phyloP scores from a whole-genome alignment of 2,888 invertebrate species.

The Lydus trimaculatus region DNA sequence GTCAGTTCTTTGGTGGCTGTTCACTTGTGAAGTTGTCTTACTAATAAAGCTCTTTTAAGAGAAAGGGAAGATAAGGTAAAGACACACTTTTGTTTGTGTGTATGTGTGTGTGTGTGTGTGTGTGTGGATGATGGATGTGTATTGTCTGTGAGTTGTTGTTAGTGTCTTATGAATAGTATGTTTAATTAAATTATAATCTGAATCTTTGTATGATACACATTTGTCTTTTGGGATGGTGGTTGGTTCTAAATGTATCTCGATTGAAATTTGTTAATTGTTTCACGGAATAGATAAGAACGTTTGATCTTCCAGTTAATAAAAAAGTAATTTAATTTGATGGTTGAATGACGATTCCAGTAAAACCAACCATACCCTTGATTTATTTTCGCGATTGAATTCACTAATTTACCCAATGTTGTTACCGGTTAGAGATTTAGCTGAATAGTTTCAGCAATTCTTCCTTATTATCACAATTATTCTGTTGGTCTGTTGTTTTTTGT shows the following conservation, averaged over 20 bases:
- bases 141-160: no score
- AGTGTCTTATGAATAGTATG: neutral
- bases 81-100: neutral
- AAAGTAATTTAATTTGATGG: slow-evolving; percentile 1
- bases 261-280: neutral
- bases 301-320: neutral
- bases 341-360: neutral
- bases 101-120: neutral
- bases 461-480: neutral
- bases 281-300: neutral
- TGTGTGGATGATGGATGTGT: no score
- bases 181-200: neutral
- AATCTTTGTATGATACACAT: neutral
- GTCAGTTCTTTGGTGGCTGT: slow-evolving; percentile 56
- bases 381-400: neutral
- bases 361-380: neutral
- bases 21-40: slow-evolving; percentile 43
- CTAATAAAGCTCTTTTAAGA: slow-evolving; percentile 27
- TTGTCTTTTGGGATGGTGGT: neutral
- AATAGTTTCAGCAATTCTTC: neutral
- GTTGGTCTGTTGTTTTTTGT: neutral
- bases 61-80: slow-evolving; percentile 29
- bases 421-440: neutral
- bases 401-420: neutral
- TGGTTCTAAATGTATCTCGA: neutral